These are phyloP conservation scores for Drosophila kokeensis DNA, from an alignment of 2,888 invertebrate species.

Conservation along the genomic window DNA sequence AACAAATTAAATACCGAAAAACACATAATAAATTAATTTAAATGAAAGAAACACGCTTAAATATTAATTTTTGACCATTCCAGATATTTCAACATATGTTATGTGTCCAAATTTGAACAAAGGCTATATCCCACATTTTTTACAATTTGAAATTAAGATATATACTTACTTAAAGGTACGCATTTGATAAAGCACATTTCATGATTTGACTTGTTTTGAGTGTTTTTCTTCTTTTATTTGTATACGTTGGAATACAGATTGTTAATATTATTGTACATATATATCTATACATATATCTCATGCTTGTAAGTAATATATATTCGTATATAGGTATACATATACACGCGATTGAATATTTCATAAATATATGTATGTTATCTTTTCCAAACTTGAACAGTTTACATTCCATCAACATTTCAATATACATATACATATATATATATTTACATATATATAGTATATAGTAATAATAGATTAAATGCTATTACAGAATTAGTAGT, in stretches of 20 bases:
- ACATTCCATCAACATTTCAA: conserved; percentile 15
- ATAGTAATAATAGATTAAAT: conserved; percentile 47
- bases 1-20: too few relatives aligned
- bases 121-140: background rate
- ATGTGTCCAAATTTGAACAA: background rate
- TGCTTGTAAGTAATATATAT: conserved; percentile 18
- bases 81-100: background rate
- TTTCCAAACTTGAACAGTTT: conserved; percentile 55
- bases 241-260: conserved; percentile 48
- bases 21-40: background rate
- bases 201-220: conserved; percentile 14
- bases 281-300: conserved; percentile 14
- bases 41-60: background rate
- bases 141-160: background rate
- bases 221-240: conserved; percentile 35
- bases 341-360: conserved; percentile 29
- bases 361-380: conserved; percentile 35
- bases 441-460: conserved; percentile 18
- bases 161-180: background rate
- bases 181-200: background rate
- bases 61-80: background rate
- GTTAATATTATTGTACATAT: conserved; percentile 29
- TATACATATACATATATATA: conserved; percentile 5
- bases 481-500: conserved; percentile 46
- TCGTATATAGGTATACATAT: conserved; percentile 17